These are phyloP conservation scores for Neomicropteryx cornuta DNA, from an alignment of 1,140 invertebrate genomes.

Conservation along the genomic window DNA sequence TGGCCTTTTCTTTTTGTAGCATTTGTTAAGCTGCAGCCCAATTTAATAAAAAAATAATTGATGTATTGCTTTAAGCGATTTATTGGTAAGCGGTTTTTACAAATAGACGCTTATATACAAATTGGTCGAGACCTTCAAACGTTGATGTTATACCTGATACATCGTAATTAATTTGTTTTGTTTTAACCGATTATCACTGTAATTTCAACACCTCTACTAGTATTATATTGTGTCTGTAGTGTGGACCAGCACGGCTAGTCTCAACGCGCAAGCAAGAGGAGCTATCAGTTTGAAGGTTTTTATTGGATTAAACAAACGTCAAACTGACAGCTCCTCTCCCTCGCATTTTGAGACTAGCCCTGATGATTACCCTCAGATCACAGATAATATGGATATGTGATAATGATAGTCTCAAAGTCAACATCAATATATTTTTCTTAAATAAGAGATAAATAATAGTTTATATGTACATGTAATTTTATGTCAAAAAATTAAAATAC, in stretches of 20 bases:
- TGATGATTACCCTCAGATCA: background rate
- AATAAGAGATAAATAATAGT: background rate
- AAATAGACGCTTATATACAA: no score
- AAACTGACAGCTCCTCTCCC: background rate
- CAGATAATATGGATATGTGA: background rate
- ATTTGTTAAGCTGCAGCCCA: no score
- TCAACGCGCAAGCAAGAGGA: background rate
- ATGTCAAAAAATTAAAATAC: background rate
- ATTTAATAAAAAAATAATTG: no score
- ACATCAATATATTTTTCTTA: background rate
- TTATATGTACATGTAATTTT: background rate
- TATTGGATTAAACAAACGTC: background rate
- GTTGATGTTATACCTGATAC: no score
- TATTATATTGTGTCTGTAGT: background rate
- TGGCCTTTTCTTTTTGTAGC: no score
- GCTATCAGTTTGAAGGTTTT: no score
- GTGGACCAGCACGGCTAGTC: background rate
- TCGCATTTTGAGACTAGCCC: background rate
- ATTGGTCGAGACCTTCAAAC: no score
- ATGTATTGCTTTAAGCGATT: no score
- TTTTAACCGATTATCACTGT: background rate
- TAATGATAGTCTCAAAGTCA: background rate
- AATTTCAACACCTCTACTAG: background rate
- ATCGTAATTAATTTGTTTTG: background rate
- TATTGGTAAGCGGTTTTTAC: no score